Conservation (phyloP, 2,888 invertebrate genomes). For the Drosophila helvetica region DNA sequence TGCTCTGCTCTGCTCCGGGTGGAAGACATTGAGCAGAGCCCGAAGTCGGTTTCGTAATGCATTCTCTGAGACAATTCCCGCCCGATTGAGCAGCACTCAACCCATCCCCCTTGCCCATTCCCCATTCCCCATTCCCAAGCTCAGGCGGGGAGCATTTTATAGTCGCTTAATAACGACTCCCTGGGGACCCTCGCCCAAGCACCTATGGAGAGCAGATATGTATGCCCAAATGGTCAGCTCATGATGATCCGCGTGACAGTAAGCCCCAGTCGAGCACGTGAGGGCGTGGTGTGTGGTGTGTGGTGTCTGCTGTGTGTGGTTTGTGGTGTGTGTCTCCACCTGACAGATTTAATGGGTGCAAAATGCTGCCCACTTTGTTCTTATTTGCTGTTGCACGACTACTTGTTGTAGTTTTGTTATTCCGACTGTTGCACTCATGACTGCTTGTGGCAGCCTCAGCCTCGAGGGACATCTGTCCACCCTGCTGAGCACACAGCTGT, state of each 20-base stretch:
- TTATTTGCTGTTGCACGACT: slow-evolving; percentile 7
- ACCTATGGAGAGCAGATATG: not conserved
- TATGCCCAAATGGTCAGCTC: slow-evolving; percentile 2
- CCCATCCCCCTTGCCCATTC: too few species aligned
- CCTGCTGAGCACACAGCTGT: not conserved
- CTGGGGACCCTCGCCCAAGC: not conserved
- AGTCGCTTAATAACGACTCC: slow-evolving; percentile 46
- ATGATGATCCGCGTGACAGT: slow-evolving; percentile 22
- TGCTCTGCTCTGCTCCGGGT: not conserved
- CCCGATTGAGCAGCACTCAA: slow-evolving; percentile 65
- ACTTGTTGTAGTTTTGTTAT: not conserved
- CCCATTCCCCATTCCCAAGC: not conserved
- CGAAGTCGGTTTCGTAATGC: slow-evolving; percentile 20
- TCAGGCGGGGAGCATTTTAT: slow-evolving; percentile 31
- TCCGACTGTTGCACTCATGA: slow-evolving; percentile 3
- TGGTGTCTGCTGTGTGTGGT: slow-evolving; percentile 21
- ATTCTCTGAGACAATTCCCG: slow-evolving; percentile 35
- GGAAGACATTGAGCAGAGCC: not conserved
- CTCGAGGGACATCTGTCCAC: not conserved
- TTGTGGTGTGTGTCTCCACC: slow-evolving; percentile 43
- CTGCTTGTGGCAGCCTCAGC: not conserved
- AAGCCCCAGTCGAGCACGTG: not conserved
- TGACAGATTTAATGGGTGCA: slow-evolving; percentile 76
- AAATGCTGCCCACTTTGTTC: slow-evolving; percentile 62
- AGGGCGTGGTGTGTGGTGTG: slow-evolving; percentile 14